Conservation (phyloP, 2,888 invertebrate genomes). For the Agrotis exclamationis region DNA sequence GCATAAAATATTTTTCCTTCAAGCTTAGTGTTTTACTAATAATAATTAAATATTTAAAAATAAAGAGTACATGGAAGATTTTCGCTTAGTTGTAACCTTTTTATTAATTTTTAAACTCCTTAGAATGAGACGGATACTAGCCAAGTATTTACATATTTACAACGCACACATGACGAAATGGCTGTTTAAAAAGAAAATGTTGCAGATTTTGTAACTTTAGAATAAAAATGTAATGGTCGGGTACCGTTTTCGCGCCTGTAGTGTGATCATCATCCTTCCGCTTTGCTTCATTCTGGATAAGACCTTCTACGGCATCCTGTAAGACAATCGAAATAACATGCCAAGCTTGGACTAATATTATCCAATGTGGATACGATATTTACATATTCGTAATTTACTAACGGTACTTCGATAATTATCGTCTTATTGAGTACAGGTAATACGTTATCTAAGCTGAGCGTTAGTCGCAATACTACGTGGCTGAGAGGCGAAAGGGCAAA, state of each 20-base stretch:
- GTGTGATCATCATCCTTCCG: conserved; percentile 80
- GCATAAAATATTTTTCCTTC: conserved; percentile 18
- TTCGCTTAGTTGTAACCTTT: background rate
- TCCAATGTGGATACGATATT: conserved; percentile 46
- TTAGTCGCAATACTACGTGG: conserved; percentile 53
- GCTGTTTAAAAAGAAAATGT: conserved; percentile 17
- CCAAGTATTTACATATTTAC: conserved; percentile 4
- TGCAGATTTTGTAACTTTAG: conserved; percentile 39
- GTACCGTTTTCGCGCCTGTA: conserved; percentile 81
- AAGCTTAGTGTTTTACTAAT: conserved; percentile 7
- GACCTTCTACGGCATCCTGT: conserved; percentile 85
- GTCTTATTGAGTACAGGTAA: conserved; percentile 40
- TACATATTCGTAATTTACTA: conserved; percentile 42
- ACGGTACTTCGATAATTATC: conserved; percentile 43
- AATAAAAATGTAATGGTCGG: conserved; percentile 53
- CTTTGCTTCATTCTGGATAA: conserved; percentile 82
- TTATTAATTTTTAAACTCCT: background rate
- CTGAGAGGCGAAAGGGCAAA: conserved; percentile 71
- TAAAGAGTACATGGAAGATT: background rate
- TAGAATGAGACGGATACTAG: conserved; percentile 1
- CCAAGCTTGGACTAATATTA: conserved; percentile 76
- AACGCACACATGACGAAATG: conserved; percentile 35
- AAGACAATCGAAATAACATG: conserved; percentile 84
- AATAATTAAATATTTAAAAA: background rate
- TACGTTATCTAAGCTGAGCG: conserved; percentile 37